Evolutionary conservation across 2,888 invertebrate species (phyloP).

Genomic region (Yponomeuta sedellus): DNA sequence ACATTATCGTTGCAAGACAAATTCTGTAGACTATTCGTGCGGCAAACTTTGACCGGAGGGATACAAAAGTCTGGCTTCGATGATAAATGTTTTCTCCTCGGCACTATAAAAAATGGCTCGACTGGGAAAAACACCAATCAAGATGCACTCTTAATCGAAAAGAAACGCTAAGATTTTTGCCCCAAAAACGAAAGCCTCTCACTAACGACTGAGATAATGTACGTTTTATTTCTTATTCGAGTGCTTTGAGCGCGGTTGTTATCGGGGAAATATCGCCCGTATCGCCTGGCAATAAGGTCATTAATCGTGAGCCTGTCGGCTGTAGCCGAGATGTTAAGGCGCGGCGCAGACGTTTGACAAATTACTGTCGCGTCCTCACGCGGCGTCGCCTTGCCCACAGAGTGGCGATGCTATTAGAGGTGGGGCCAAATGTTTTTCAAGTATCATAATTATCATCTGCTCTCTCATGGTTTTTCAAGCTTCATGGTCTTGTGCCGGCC

Average conservation of each 20-base stretch:
- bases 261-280: not conserved
- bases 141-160: not conserved
- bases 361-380: slow-evolving; percentile 12
- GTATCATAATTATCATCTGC: no score
- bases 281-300: not conserved
- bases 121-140: not conserved
- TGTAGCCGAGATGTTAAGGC: slow-evolving; percentile 10
- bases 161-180: not conserved
- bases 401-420: not conserved
- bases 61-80: not conserved
- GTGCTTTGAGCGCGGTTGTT: not conserved
- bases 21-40: not conserved
- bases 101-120: not conserved
- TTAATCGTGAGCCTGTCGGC: slow-evolving; percentile 10
- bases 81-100: not conserved
- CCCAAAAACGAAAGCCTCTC: not conserved
- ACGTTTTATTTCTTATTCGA: slow-evolving; percentile 7
- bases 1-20: not conserved
- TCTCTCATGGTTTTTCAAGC: no score
- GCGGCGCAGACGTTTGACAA: slow-evolving; percentile 15
- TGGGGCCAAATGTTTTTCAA: not conserved
- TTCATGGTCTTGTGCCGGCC: no score
- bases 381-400: not conserved
- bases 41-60: not conserved
- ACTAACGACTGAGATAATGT: slow-evolving; percentile 6